These are phyloP conservation scores for Girardinichthys multiradiatus DNA, from an alignment of 2,113 vertebrate species.

Conservation along the genomic window DNA sequence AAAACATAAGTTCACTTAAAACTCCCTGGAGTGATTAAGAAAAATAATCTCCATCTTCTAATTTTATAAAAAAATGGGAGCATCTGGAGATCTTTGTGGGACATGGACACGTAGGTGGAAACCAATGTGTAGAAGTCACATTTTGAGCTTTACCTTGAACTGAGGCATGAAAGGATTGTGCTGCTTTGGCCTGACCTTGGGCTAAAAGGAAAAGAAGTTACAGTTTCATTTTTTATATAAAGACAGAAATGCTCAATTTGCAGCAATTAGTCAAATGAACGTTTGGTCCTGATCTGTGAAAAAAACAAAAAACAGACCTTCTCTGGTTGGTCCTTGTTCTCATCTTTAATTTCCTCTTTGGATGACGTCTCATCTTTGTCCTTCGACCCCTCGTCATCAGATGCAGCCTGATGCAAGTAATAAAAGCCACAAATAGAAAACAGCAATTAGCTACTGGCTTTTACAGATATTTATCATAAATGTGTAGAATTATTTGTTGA, in stretches of 20 bases:
- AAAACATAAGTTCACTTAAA: too few relatives aligned
- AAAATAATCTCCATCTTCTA: too few relatives aligned
- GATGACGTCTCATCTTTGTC: slow-evolving; percentile 29
- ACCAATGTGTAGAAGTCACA: too few relatives aligned
- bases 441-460: not conserved
- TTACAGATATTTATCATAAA: not conserved
- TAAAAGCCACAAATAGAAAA: not conserved
- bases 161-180: slow-evolving; percentile 72
- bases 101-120: not conserved
- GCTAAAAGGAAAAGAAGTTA: slow-evolving; percentile 32
- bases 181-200: slow-evolving; percentile 53
- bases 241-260: not conserved
- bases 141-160: slow-evolving; percentile 56
- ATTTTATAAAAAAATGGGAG: too few relatives aligned
- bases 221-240: not conserved
- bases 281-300: not conserved
- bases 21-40: too few relatives aligned
- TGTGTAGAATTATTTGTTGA: too few relatives aligned
- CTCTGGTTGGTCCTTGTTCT: slow-evolving; percentile 30
- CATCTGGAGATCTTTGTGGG: not conserved
- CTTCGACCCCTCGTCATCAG: slow-evolving; percentile 53
- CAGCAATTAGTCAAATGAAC: not conserved
- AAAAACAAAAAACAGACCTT: slow-evolving; percentile 5
- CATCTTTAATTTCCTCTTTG: slow-evolving; percentile 40
- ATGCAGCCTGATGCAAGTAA: slow-evolving; percentile 31